Percentiles rank a stretch among this genome's conserved stretches.
Conservation (phyloP, 2,888 invertebrate genomes). For the Melanchra persicariae region DNA sequence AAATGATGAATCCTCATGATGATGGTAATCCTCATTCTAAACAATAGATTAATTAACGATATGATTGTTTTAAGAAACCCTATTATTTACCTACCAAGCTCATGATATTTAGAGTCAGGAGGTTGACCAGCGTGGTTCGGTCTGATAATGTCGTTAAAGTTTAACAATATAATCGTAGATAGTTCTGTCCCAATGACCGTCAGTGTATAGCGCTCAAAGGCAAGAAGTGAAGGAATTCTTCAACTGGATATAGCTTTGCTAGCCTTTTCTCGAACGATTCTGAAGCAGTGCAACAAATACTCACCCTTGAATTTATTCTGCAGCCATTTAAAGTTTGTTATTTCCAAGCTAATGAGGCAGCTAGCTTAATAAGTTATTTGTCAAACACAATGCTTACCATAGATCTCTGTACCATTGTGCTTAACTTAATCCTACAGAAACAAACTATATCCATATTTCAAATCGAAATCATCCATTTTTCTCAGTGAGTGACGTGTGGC, state of each 20-base stretch:
- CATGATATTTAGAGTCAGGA: background rate
- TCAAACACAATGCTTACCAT: conserved; percentile 41
- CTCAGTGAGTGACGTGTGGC: conserved; percentile 58
- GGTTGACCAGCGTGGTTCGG: background rate
- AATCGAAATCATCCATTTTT: conserved; percentile 62
- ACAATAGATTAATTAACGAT: no score
- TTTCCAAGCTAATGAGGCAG: conserved; percentile 22
- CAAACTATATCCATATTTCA: conserved; percentile 58
- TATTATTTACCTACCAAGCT: background rate
- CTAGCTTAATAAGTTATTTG: conserved; percentile 6
- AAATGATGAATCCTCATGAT: no score
- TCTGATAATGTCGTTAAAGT: background rate
- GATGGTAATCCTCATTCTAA: no score
- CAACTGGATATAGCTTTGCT: background rate
- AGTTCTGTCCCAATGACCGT: background rate
- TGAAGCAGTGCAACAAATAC: background rate
- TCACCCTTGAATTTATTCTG: conserved; percentile 6
- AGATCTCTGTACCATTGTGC: conserved; percentile 50
- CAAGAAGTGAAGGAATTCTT: background rate
- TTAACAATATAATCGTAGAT: background rate
- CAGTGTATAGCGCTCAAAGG: background rate
- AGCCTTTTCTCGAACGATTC: no score
- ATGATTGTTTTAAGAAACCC: no score
- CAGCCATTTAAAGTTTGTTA: background rate
- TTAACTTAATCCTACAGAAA: conserved; percentile 38